A percentile compares a stretch with the other conserved stretches of the same genome.
Conservation (phyloP, 2,113 vertebrate genomes). For the Odontophorus gujanensis region DNA sequence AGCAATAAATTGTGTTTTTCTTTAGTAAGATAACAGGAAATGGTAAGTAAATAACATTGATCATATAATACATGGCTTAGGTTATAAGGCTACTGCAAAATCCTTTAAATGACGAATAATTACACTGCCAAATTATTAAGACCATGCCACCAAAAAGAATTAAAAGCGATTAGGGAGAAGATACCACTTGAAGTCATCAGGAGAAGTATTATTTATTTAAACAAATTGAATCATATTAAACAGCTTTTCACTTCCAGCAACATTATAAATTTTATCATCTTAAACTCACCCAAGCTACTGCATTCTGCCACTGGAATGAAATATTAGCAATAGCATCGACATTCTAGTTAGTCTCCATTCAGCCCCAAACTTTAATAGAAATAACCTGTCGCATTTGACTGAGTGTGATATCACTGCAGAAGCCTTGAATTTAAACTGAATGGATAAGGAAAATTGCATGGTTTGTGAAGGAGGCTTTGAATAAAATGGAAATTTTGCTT, state of each 20-base stretch:
- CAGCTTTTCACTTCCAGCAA: conserved; percentile 57
- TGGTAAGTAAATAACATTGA: not conserved
- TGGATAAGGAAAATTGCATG: conserved; percentile 75
- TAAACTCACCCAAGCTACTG: conserved; percentile 40
- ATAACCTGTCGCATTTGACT: conserved; percentile 78
- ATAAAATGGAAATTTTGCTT: conserved; percentile 77
- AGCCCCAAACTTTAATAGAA: conserved; percentile 79
- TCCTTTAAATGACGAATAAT: not conserved
- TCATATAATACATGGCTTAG: not conserved
- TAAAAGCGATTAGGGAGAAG: conserved; percentile 1
- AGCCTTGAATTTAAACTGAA: conserved; percentile 76
- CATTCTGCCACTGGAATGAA: conserved; percentile 63
- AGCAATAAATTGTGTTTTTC: not conserved
- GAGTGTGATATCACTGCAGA: conserved; percentile 74
- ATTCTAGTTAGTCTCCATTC: conserved; percentile 78
- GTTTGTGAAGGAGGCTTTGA: conserved; percentile 67
- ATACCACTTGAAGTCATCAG: not conserved
- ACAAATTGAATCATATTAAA: conserved; percentile 47
- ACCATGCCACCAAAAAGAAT: not conserved
- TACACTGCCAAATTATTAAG: not conserved
- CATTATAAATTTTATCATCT: conserved; percentile 59
- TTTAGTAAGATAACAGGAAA: not conserved
- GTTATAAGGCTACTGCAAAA: not conserved
- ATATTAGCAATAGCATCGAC: conserved; percentile 71
- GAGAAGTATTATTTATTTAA: conserved; percentile 61